Evolutionary conservation across 1,140 invertebrate species (phyloP).

Genomic region (Pristionchus pacificus): DNA sequence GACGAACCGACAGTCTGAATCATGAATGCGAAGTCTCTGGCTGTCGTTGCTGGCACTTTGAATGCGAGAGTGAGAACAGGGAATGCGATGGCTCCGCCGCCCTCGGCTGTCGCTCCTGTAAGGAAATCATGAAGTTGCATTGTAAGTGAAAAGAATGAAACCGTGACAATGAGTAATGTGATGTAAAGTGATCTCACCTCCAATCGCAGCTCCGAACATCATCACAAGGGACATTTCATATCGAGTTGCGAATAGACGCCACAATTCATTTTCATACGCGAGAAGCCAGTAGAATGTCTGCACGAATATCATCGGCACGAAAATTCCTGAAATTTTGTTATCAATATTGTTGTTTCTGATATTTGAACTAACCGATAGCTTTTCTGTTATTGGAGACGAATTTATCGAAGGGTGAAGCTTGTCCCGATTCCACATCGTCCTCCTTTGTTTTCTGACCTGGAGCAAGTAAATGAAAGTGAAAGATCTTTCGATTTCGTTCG

Average conservation of each 20-base stretch:
- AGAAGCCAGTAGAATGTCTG: background rate
- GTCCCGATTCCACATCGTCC: background rate
- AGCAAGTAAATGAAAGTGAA: no score
- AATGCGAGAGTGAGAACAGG: conserved; percentile 54
- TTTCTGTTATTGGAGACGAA: background rate
- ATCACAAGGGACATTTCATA: background rate
- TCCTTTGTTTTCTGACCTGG: background rate
- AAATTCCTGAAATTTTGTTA: background rate
- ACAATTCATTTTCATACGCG: background rate
- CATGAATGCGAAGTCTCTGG: conserved; percentile 52
- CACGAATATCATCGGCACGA: background rate
- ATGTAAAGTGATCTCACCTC: no score
- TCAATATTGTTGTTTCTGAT: background rate
- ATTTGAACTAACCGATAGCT: background rate
- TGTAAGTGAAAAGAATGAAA: background rate
- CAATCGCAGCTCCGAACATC: background rate
- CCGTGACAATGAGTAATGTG: no score
- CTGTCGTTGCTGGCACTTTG: conserved; percentile 40
- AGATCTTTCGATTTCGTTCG: no score
- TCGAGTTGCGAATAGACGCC: background rate
- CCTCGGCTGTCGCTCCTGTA: conserved; percentile 24
- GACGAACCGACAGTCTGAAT: conserved; percentile 44
- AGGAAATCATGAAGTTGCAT: background rate
- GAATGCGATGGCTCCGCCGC: conserved; percentile 51
- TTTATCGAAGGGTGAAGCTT: background rate